Base-by-base conservation (phyloP, 2,797 vertebrate genomes). In the Myripristis jacobus region DNA sequence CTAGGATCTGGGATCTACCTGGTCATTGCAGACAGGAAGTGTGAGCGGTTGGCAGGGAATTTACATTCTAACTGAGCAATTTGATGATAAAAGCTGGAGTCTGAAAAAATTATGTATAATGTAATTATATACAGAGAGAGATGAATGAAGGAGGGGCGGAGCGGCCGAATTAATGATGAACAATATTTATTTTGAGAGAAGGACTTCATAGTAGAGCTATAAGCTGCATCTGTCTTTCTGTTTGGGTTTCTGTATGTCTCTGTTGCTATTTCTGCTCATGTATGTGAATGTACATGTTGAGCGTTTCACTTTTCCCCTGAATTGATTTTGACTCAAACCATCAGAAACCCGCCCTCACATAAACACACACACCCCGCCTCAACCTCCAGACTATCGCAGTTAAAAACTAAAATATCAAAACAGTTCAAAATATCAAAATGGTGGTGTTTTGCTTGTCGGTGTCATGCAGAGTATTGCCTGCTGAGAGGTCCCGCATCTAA, bases 401-500 rank as follows among this genome's bases (percentile, higher is more conserved):
- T 38, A 29, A 44, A 71, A 77, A 52, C 19, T 36, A 16, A 1
- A 59, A 52, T 52, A 52, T 52, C 50, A 24, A 25, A 52, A 52
- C 3, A 24, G 11, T 46, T 74, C 16, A 57, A 54, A 72, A 53
- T 41, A 74, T 70, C 36, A 59, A 53, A 77, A 55, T 16, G 44
- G 16, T 29, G 46, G n/a, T 59, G 11, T 70, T 70, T 75, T 25
- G 43, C 65, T 73, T 69, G 57, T 70, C 11, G 0, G 27, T 36
- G n/a, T 41, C 54, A 50, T 13, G 9, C 59, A 67, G 60, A 53
- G 47, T 27, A 41, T 27, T 54, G 63, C 34, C 29, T 41, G 51
- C 47, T 57, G 43, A 68, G 61, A 64, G 21, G 53, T 53, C 62
- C 43, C 58, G 41, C 55, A 50, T 70, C 58, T 65, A 16, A 68